These are phyloP conservation scores for Chascanopsetta lugubris DNA, from an alignment of 2,113 vertebrate genomes.

Conservation along the genomic window DNA sequence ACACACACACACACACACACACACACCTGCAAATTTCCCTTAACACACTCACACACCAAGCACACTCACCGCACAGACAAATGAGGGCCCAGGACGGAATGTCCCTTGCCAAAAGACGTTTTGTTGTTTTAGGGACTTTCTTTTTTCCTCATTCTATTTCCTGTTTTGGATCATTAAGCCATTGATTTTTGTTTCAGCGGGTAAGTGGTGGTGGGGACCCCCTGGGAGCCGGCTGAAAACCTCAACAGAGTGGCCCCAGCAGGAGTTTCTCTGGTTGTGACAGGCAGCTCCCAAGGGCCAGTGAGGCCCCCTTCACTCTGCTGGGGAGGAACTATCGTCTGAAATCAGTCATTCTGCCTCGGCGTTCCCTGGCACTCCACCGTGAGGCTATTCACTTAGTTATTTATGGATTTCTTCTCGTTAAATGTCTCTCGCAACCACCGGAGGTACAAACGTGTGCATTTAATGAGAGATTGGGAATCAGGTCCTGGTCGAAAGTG, in stretches of 20 bases:
- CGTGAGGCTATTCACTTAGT: conserved; percentile 36
- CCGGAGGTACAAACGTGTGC: conserved; percentile 41
- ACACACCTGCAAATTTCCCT: conserved; percentile 65
- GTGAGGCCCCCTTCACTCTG: conserved; percentile 63
- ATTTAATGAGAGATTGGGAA: conserved; percentile 51
- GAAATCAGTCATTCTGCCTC: conserved; percentile 69
- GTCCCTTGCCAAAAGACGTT: conserved; percentile 82
- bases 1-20: conserved; percentile 46
- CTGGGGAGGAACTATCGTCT: conserved; percentile 63
- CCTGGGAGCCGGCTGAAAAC: conserved; percentile 74
- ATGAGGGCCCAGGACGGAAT: conserved; percentile 73
- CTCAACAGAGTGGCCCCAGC: conserved; percentile 77
- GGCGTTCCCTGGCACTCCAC: conserved; percentile 41
- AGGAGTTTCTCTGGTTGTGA: conserved; percentile 80
- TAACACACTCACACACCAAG: conserved; percentile 59
- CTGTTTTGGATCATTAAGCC: conserved; percentile 86
- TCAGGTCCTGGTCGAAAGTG: conserved; percentile 33
- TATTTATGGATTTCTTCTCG: conserved; percentile 53
- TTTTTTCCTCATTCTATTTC: conserved; percentile 83
- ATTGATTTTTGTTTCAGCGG: conserved; percentile 85
- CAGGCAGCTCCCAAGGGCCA: conserved; percentile 74
- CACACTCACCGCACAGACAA: conserved; percentile 62
- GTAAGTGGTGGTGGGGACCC: conserved; percentile 79
- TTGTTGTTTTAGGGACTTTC: conserved; percentile 82
- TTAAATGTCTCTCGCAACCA: conserved; percentile 45